phyloP scores from a whole-genome alignment of 2,113 vertebrate genomes.

The Copsychus sechellarum region DNA sequence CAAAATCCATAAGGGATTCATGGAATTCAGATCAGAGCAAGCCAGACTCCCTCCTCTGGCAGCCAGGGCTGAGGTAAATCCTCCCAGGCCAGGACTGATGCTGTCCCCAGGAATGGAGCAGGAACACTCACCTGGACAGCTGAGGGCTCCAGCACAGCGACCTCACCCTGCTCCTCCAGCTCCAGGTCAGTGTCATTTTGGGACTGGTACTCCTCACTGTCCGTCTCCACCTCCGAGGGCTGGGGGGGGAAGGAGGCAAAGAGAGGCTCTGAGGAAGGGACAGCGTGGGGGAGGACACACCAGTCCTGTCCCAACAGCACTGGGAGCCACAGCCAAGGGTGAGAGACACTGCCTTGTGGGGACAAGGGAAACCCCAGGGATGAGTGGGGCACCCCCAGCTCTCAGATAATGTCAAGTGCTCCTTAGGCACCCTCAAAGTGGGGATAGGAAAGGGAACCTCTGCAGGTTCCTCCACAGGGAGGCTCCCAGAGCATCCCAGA shows the following conservation, averaged over 20 bases:
- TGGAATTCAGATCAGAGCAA: neutral
- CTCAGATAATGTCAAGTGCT: neutral
- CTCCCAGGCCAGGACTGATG: neutral
- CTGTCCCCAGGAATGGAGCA: fast-evolving
- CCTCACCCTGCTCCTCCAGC: conserved; percentile 30
- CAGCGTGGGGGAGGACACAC: neutral
- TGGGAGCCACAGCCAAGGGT: neutral
- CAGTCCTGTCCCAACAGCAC: neutral
- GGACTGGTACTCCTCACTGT: conserved; percentile 79
- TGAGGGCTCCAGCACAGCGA: neutral
- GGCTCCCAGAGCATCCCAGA: neutral
- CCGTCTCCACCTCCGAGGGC: conserved; percentile 66
- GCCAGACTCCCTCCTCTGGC: neutral
- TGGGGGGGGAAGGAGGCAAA: neutral
- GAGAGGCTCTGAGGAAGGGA: neutral
- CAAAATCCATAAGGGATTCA: fast-evolving
- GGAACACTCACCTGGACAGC: neutral
- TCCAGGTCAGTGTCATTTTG: conserved; percentile 81
- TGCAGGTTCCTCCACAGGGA: neutral
- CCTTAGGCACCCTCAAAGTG: neutral
- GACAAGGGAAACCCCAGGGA: neutral
- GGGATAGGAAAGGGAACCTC: fast-evolving
- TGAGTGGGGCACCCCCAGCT: neutral
- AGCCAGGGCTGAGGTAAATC: neutral
- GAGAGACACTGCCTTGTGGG: neutral